These are phyloP conservation scores for Bufo bufo DNA, from an alignment of 2,113 vertebrate species.

Conservation along the genomic window DNA sequence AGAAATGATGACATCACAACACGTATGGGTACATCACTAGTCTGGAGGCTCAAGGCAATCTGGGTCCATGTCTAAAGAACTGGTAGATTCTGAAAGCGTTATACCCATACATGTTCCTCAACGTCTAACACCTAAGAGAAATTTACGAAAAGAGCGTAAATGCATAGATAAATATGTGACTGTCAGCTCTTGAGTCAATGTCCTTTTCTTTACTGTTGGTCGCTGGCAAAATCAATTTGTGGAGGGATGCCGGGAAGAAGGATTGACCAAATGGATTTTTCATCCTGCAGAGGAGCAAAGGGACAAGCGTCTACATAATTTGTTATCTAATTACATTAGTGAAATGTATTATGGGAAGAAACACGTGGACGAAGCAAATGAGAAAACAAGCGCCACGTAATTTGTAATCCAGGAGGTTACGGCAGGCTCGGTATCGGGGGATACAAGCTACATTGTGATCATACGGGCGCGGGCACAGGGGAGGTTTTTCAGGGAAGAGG, in stretches of 20 bases:
- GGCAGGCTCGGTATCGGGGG: background rate
- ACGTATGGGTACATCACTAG: background rate
- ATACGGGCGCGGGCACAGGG: background rate
- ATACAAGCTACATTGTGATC: too few relatives aligned
- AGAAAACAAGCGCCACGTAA: background rate
- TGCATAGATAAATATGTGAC: conserved; percentile 20
- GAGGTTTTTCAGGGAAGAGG: too few relatives aligned
- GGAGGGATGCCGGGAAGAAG: conserved; percentile 16
- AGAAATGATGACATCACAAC: background rate
- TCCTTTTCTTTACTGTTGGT: background rate
- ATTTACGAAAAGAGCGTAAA: conserved; percentile 26
- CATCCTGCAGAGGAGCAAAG: conserved; percentile 13
- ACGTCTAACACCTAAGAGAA: background rate
- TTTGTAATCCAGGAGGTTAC: background rate
- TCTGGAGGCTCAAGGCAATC: background rate
- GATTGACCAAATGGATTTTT: conserved; percentile 44
- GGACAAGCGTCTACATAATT: conserved; percentile 37
- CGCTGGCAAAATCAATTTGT: conserved; percentile 54
- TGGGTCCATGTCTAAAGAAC: background rate
- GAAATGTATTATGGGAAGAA: background rate
- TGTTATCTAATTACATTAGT: conserved; percentile 41
- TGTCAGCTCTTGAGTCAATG: conserved; percentile 50
- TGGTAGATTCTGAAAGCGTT: background rate
- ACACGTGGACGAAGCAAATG: background rate
- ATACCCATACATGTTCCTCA: background rate